These are phyloP conservation scores for Seriola aureovittata DNA, from an alignment of 2,113 vertebrate species.

Conservation along the genomic window DNA sequence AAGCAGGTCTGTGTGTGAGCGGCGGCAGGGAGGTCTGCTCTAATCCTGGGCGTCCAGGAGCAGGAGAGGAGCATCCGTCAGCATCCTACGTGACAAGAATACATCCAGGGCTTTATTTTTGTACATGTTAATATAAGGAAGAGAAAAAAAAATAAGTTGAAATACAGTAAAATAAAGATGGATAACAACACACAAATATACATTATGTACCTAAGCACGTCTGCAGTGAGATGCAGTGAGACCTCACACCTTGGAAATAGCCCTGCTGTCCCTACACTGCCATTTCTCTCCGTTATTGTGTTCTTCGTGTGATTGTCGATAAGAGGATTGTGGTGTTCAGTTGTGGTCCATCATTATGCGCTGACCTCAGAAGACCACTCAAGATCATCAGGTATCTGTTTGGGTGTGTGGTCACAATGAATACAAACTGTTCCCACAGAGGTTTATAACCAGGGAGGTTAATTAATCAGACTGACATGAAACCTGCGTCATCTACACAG, in stretches of 20 bases:
- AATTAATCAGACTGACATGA: background rate
- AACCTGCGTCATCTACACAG: background rate
- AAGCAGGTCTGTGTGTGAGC: constrained; percentile 77
- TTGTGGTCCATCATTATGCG: background rate
- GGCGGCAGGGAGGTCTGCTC: constrained; percentile 67
- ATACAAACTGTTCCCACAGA: background rate
- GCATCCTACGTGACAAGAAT: constrained; percentile 21
- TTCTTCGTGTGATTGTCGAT: background rate
- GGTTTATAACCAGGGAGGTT: background rate
- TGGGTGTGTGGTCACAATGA: background rate
- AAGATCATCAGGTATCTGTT: background rate
- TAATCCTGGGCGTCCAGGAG: constrained; percentile 62
- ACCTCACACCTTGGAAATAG: background rate
- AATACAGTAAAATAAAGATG: background rate
- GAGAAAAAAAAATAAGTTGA: background rate
- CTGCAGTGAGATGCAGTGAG: background rate
- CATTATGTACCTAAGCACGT: background rate
- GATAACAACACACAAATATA: background rate
- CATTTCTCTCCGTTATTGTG: background rate
- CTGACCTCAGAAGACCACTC: background rate
- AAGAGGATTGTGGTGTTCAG: background rate
- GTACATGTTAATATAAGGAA: background rate
- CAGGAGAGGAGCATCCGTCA: constrained; percentile 43
- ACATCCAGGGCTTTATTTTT: background rate
- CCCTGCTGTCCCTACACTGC: background rate